Evolutionary conservation across 2,888 invertebrate genomes (phyloP).

Genomic region (Corbicula japonica): DNA sequence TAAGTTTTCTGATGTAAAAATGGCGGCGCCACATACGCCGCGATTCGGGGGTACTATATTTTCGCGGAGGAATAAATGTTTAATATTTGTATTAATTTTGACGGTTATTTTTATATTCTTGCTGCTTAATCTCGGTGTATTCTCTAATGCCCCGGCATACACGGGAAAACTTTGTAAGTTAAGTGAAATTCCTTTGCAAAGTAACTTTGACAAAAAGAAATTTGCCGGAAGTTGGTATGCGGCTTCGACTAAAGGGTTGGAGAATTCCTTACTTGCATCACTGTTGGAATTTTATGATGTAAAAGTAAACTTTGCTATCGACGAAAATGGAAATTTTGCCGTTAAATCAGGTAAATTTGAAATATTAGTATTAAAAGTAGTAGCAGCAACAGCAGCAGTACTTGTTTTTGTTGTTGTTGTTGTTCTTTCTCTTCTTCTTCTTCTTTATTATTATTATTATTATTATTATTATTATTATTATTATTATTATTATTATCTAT

Average conservation of each 20-base stretch:
- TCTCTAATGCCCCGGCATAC: conserved; percentile 21
- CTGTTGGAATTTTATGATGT: conserved; percentile 61
- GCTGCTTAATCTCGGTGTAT: conserved; percentile 39
- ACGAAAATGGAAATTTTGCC: conserved; percentile 51
- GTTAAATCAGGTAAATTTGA: conserved; percentile 50
- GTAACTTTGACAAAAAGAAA: conserved; percentile 48
- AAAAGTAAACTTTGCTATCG: conserved; percentile 48
- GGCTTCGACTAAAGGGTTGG: conserved; percentile 55
- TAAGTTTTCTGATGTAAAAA: too few relatives aligned
- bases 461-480: neutral
- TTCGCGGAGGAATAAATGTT: conserved; percentile 53
- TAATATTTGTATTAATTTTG: conserved; percentile 26
- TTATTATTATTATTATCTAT: neutral
- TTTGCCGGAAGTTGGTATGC: conserved; percentile 60
- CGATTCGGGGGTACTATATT: conserved; percentile 24
- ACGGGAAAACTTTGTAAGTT: conserved; percentile 55
- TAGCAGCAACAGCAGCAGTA: neutral
- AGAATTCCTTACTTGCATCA: conserved; percentile 44
- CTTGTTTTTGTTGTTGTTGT: neutral
- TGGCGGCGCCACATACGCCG: too few relatives aligned
- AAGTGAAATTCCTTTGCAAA: conserved; percentile 54
- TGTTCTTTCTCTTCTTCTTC: neutral
- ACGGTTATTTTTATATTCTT: conserved; percentile 24
- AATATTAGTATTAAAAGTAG: neutral
- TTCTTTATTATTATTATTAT: neutral